Evolutionary conservation across 2,113 vertebrate species (phyloP).

Genomic region (Osmerus mordax): DNA sequence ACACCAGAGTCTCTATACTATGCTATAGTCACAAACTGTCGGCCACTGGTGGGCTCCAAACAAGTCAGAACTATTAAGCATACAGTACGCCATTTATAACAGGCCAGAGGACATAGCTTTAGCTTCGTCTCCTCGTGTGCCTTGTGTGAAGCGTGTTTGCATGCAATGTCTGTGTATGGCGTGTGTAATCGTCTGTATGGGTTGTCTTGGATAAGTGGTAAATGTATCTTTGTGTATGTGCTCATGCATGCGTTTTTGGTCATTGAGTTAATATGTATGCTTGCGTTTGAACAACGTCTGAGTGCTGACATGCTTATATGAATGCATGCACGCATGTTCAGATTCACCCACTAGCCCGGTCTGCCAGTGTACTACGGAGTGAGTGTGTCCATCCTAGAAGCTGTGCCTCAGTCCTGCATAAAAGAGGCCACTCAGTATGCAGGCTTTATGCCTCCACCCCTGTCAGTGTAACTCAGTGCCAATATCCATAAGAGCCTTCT

Average conservation of each 20-base stretch:
- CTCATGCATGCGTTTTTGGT: not conserved
- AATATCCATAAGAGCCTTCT: slow-evolving; percentile 70
- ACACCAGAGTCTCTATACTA: not conserved
- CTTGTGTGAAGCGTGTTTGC: not conserved
- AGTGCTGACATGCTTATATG: slow-evolving; percentile 7
- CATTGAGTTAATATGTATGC: not conserved
- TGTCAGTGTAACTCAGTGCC: slow-evolving; percentile 65
- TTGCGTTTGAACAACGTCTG: not conserved
- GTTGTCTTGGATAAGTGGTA: too few relatives aligned
- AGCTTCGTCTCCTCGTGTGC: not conserved
- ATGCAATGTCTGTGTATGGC: not conserved
- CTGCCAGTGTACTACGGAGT: not conserved
- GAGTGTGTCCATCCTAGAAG: slow-evolving; percentile 15
- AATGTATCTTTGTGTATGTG: not conserved
- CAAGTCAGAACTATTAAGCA: too few relatives aligned
- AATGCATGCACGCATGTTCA: not conserved
- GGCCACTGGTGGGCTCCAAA: not conserved
- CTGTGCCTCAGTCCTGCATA: slow-evolving; percentile 27
- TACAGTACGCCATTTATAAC: too few relatives aligned
- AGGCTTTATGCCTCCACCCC: slow-evolving; percentile 56
- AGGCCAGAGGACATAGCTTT: too few relatives aligned
- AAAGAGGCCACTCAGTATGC: slow-evolving; percentile 52
- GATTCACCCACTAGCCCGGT: not conserved
- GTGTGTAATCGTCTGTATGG: not conserved
- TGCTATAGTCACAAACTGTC: slow-evolving; percentile 26